A percentile compares a stretch with the other conserved stretches of the same genome.
Conservation (phyloP, 2,797 vertebrate genomes). For the Ambastaia sidthimunki region DNA sequence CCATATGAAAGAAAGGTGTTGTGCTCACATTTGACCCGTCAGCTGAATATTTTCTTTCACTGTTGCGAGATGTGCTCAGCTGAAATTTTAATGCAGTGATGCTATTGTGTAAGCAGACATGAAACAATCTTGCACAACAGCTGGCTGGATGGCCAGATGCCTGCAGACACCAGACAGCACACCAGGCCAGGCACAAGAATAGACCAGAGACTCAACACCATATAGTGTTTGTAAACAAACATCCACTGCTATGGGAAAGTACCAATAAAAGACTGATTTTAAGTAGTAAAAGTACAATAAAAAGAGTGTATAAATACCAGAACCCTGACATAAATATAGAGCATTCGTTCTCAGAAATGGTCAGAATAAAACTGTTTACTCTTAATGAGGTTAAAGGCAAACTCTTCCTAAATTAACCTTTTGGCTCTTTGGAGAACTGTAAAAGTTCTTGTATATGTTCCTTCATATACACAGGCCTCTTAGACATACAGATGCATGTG, state of each 20-base stretch:
- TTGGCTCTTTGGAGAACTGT: not conserved
- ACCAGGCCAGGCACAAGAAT: slow-evolving; percentile 15
- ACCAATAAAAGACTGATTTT: slow-evolving; percentile 1
- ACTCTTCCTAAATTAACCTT: not conserved
- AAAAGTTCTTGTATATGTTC: too few relatives aligned
- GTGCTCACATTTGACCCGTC: not conserved
- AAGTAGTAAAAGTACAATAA: not conserved
- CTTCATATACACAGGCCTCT: not conserved
- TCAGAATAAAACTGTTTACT: slow-evolving; percentile 12
- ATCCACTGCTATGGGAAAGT: not conserved
- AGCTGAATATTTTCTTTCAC: slow-evolving; percentile 8
- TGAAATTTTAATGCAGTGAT: slow-evolving; percentile 24
- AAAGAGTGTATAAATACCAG: not conserved
- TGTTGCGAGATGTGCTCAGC: slow-evolving; percentile 19
- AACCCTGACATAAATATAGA: not conserved
- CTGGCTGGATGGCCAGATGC: slow-evolving; percentile 14
- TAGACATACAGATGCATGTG: not conserved
- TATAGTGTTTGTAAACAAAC: slow-evolving; percentile 24
- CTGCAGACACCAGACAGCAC: slow-evolving; percentile 33
- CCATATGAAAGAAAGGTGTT: slow-evolving; percentile 32
- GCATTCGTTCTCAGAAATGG: too few relatives aligned
- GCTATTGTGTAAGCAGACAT: slow-evolving; percentile 16
- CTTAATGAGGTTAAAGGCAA: slow-evolving; percentile 1
- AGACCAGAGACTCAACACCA: not conserved
- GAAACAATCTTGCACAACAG: slow-evolving; percentile 4